These are phyloP conservation scores for Diprion similis DNA, from an alignment of 1,140 invertebrate genomes.

Conservation along the genomic window DNA sequence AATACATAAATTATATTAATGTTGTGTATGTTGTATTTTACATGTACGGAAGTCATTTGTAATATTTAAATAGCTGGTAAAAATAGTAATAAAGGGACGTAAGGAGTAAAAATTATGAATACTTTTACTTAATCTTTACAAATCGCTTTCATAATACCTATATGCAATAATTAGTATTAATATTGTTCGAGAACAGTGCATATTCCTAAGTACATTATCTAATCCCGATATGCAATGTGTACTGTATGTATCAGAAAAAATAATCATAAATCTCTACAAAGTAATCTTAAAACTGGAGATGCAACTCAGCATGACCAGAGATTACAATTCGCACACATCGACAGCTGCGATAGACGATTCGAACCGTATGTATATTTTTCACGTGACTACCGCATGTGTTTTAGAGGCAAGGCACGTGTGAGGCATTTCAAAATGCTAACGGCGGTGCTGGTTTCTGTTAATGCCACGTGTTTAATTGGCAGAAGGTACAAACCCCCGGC, in stretches of 20 bases:
- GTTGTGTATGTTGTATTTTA: slow-evolving; percentile 15
- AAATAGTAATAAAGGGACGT: slow-evolving; percentile 10
- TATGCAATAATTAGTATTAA: too few species aligned
- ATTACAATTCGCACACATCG: too few species aligned
- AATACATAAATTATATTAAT: not conserved
- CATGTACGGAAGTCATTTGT: slow-evolving; percentile 8
- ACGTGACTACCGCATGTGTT: too few species aligned
- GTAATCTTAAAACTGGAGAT: slow-evolving; percentile 2
- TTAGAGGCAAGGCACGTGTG: too few species aligned
- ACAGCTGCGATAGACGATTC: too few species aligned
- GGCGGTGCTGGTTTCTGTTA: not conserved
- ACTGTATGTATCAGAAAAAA: not conserved
- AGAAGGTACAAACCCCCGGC: not conserved
- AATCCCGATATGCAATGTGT: not conserved
- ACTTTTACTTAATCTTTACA: too few species aligned
- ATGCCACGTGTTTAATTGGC: not conserved
- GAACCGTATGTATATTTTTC: too few species aligned
- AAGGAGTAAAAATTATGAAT: not conserved
- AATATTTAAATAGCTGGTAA: slow-evolving; percentile 14
- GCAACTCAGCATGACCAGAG: too few species aligned
- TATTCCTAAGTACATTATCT: too few species aligned
- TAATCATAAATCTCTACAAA: not conserved
- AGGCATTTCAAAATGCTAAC: too few species aligned
- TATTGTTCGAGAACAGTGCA: too few species aligned
- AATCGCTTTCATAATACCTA: too few species aligned